phyloP scores from a whole-genome alignment of 2,113 vertebrate species.

The Echinops telfairi region DNA sequence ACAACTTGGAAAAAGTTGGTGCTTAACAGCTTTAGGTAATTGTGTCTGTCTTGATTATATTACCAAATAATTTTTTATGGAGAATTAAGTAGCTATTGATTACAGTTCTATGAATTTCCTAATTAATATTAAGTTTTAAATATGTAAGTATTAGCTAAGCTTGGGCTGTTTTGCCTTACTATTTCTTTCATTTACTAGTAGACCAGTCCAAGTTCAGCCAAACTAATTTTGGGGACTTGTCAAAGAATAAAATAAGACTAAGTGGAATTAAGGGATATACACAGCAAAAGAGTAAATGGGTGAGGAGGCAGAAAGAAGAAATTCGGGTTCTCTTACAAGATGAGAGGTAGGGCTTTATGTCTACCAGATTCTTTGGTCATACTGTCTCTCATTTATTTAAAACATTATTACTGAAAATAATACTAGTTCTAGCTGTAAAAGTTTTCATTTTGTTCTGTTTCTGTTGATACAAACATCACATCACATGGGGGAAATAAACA shows the following conservation, averaged over 20 bases:
- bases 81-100: constrained; percentile 67
- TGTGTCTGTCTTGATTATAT: constrained; percentile 48
- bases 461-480: neutral
- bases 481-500: no score
- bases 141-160: constrained; percentile 18
- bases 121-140: constrained; percentile 53
- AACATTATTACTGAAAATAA: neutral
- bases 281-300: neutral
- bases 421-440: neutral
- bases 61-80: constrained; percentile 50
- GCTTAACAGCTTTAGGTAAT: constrained; percentile 64
- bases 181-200: neutral
- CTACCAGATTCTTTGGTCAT: neutral
- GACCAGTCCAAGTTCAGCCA: neutral
- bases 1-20: constrained; percentile 58
- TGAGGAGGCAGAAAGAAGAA: neutral
- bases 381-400: neutral
- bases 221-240: neutral
- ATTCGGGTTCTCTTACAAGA: neutral
- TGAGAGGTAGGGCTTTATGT: neutral
- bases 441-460: neutral
- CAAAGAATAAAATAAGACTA: neutral
- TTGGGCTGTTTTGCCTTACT: neutral
- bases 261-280: neutral
- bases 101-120: constrained; percentile 3